Conservation (phyloP, 2,888 invertebrate genomes). For the Lycia hirtaria region DNA sequence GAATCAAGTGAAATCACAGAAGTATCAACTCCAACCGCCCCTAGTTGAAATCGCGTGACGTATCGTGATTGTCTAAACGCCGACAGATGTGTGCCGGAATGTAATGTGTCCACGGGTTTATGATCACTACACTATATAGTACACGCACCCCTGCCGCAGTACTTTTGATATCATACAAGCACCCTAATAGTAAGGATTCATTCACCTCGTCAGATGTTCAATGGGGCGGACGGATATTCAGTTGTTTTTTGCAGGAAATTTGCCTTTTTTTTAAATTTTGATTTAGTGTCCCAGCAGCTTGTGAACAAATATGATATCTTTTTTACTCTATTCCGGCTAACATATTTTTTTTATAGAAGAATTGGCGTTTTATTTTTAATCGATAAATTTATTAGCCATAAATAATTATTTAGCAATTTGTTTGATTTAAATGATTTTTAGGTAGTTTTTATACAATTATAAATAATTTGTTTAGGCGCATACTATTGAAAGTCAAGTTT, state of each 20-base stretch:
- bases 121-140: constrained; percentile 76
- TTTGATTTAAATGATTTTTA: too few relatives aligned
- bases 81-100: constrained; percentile 85
- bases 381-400: background rate
- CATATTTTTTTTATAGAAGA: too few relatives aligned
- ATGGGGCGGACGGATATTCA: constrained; percentile 72
- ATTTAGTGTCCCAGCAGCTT: constrained; percentile 61
- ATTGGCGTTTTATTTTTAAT: background rate
- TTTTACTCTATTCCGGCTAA: too few relatives aligned
- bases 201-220: constrained; percentile 85
- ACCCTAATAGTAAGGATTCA: constrained; percentile 73
- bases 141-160: constrained; percentile 45
- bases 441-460: too few relatives aligned
- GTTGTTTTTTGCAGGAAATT: constrained; percentile 67
- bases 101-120: constrained; percentile 80
- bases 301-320: background rate
- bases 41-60: constrained; percentile 75
- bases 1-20: constrained; percentile 8
- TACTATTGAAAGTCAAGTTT: too few relatives aligned
- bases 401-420: background rate
- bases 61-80: constrained; percentile 85
- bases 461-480: too few relatives aligned
- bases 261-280: constrained; percentile 61
- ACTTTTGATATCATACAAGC: constrained; percentile 47
- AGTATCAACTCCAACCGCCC: constrained; percentile 61